Evolutionary conservation across 2,113 vertebrate species (phyloP).

Genomic region (Vombatus ursinus): DNA sequence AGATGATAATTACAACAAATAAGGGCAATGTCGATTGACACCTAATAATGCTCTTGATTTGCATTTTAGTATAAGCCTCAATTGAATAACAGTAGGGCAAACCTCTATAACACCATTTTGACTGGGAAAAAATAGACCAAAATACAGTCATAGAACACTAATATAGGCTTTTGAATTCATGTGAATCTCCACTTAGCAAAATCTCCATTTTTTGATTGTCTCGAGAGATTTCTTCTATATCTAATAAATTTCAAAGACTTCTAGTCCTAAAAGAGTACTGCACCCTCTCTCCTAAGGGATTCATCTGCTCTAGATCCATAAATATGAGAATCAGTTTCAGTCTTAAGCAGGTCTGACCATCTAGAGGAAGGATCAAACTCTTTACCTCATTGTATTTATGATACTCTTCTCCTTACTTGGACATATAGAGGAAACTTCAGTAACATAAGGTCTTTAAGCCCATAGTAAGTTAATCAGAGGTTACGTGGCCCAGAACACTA

Average conservation of each 20-base stretch:
- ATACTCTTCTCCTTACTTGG: not conserved
- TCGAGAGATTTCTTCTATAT: too few relatives aligned
- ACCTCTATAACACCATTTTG: slow-evolving; percentile 28
- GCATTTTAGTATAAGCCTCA: slow-evolving; percentile 4
- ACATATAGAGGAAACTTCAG: not conserved
- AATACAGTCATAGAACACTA: not conserved
- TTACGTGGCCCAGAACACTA: not conserved
- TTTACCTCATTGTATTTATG: not conserved
- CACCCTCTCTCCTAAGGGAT: too few relatives aligned
- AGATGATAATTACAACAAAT: slow-evolving; percentile 50
- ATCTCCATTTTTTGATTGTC: not conserved
- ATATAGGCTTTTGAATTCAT: not conserved
- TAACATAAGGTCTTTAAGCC: not conserved
- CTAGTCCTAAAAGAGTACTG: too few relatives aligned
- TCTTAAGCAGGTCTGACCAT: not conserved
- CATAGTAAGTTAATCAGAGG: not conserved
- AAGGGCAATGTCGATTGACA: slow-evolving; percentile 36
- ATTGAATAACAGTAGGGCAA: slow-evolving; percentile 20
- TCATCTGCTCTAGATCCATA: too few relatives aligned
- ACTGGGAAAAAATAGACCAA: slow-evolving; percentile 49
- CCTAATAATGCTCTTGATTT: slow-evolving; percentile 44
- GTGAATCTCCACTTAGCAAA: not conserved
- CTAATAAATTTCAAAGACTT: not conserved
- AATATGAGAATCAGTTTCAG: not conserved
- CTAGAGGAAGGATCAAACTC: too few relatives aligned